phyloP scores from a whole-genome alignment of 2,888 invertebrate genomes.

The Nomada goodeniana region DNA sequence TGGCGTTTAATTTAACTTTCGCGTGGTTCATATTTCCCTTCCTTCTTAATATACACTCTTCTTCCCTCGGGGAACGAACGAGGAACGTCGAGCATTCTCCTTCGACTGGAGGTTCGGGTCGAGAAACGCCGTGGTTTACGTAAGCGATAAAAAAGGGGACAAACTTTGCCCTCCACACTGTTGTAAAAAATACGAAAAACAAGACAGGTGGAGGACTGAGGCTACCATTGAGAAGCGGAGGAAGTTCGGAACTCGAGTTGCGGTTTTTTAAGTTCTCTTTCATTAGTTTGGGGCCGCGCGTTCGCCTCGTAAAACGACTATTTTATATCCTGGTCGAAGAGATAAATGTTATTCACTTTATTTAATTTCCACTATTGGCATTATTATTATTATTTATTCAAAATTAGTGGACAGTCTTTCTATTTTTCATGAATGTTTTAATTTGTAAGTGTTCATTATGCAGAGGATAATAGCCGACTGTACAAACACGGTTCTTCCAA shows the following conservation, averaged over 20 bases:
- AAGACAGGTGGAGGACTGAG: background rate
- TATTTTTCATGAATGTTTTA: background rate
- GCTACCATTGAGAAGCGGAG: background rate
- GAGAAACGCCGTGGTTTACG: background rate
- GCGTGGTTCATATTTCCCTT: background rate
- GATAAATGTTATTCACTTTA: background rate
- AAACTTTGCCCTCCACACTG: slow-evolving; percentile 14
- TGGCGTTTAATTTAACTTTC: slow-evolving; percentile 15
- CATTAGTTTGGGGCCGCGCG: background rate
- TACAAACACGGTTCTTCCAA: background rate
- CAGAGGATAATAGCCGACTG: background rate
- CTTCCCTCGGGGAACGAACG: no score
- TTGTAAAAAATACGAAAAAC: slow-evolving; percentile 1
- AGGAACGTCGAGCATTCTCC: background rate
- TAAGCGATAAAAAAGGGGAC: slow-evolving; percentile 16
- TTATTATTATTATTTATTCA: background rate
- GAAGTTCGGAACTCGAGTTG: no score
- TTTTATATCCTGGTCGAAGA: background rate
- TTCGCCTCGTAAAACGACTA: slow-evolving; percentile 1
- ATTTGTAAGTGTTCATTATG: background rate
- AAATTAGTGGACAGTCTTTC: background rate
- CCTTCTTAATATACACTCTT: background rate
- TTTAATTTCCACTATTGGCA: background rate
- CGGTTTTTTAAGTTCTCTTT: background rate
- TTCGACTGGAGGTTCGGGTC: background rate